Evolutionary conservation across 2,888 invertebrate genomes (phyloP), one percentile per base, ranked within the genome.

Genomic region (Noctua pronuba): DNA sequence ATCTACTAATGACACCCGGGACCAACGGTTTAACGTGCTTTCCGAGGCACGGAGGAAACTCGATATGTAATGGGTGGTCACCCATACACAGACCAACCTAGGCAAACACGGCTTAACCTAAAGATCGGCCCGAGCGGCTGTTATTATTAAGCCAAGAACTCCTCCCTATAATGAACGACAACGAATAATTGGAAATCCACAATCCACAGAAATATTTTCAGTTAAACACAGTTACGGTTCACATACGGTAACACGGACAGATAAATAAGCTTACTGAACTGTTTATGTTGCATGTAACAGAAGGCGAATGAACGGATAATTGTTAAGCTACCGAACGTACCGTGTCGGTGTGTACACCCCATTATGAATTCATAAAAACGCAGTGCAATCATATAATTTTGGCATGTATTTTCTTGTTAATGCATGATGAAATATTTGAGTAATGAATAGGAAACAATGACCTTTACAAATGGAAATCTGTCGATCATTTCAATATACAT

Each of bases 271-370:
- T 58, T 58, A 81, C 55, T 16, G 49, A 68, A 77, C 46, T 64
- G 67, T 77, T 82, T 77, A 64, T 82, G 55, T 64, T 68, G 13
- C 46, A 35, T 80, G 24, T 31, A 75, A 31, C 62, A 62, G 75
- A 38, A 65, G 77, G 46, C 67, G 64, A 68, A 68, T 46, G 62
- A 13, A 83, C 64, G 55, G 6, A 18, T 67, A 62, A 79, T 68
- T 49, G 35, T 58, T 58, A 58, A 65, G 31, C 31, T 55, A 46
- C 68, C 46, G 52, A 38, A 35, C 64, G 41, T 55, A 64, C 64
- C 64, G 28, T 68, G 62, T 68, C 64, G 16, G 31, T 83, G 46
- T 83, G 46, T n/a, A 68, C 16, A 16, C 77, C 31, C 55, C 55
- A 68, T 77, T 83, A 83, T 28, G 1, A 58, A 66, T 21, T 77